Base-by-base conservation (phyloP, 1,140 invertebrate genomes). In the Brachionus sp. region DNA sequence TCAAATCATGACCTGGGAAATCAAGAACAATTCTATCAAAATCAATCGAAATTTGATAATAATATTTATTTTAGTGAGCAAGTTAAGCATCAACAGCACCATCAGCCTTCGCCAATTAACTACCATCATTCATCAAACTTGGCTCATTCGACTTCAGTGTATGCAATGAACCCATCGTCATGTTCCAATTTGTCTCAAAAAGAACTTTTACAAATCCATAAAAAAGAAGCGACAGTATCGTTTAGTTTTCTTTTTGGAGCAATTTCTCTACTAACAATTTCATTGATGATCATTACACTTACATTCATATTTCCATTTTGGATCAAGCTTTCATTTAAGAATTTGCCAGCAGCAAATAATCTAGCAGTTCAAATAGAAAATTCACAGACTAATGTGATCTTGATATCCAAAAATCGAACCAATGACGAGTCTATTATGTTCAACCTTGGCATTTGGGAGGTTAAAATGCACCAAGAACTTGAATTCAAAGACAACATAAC, bases 301-400 rank as follows among this genome's bases (percentile, higher is more conserved):
- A 80, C 77, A 42, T 80, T 80, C 25, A 80, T 80, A 12, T 80
- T 80, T 16, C 77, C 77, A 19, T 80, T 80, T 44, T 80, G 77
- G 77, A 80, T 80, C n/a, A 19, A 66, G 25, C 33, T 80, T 12
- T 57, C 50, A 80, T 80, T 80, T 37, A n/a, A 62, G n/a, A 75
- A 70, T 70, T 70, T 37, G 3, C 16, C 66, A 70, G 5, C 50
- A 57, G 6, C 66, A 19, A 39, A 70, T 33, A 37, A 7, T 12
- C 10, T 16, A 10, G 2, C 13, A 19, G 29, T 70, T 19, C 5
- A 75, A 25, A 29, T 75, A 25, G 5, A 39, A n/a, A 75, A 75
- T 75, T n/a, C 10, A 10, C 7, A 16, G 1, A 75, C 16, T 9
- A 75, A 75, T 46, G 39, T 75, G 0, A 25, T 25, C 9, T 50